These are phyloP conservation scores for Drosophila picticornis DNA, from an alignment of 2,888 invertebrate genomes.

Conservation along the genomic window DNA sequence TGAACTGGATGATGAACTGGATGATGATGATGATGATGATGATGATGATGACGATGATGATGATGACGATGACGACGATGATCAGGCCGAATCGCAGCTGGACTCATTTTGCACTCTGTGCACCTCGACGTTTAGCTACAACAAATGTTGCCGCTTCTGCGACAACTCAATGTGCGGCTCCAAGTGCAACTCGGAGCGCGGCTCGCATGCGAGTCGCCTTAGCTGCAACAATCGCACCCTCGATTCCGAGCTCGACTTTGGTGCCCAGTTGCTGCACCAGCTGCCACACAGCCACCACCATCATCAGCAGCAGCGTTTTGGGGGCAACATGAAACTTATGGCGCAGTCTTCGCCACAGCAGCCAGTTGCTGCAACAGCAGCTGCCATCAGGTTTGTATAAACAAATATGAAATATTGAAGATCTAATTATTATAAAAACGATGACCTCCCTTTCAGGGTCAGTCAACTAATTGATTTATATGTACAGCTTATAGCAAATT, in stretches of 20 bases:
- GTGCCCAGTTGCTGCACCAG: conserved; percentile 22
- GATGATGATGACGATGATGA: conserved; percentile 58
- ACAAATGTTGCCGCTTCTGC: conserved; percentile 83
- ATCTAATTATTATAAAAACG: not conserved
- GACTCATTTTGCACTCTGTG: conserved; percentile 85
- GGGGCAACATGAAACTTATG: conserved; percentile 36
- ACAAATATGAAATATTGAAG: not conserved
- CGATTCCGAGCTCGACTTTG: conserved; percentile 32
- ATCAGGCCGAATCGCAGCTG: conserved; percentile 72
- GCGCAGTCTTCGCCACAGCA: conserved; percentile 27
- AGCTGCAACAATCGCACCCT: conserved; percentile 51
- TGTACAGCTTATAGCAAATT: not conserved
- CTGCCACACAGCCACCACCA: conserved; percentile 34
- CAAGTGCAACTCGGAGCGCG: conserved; percentile 82
- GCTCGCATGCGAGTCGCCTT: conserved; percentile 64
- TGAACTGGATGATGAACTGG: conserved; percentile 15
- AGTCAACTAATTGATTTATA: not conserved
- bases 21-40: conserved; percentile 48
- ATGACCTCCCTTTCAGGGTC: not conserved
- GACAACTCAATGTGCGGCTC: conserved; percentile 84
- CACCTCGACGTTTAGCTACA: conserved; percentile 85
- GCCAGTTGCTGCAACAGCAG: conserved; percentile 29
- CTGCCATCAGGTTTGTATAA: conserved; percentile 51
- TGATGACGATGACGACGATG: too few relatives aligned
- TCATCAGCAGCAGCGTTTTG: conserved; percentile 48